Evolutionary conservation across 1,140 invertebrate species (phyloP).

Genomic region (Ganaspis sp.): DNA sequence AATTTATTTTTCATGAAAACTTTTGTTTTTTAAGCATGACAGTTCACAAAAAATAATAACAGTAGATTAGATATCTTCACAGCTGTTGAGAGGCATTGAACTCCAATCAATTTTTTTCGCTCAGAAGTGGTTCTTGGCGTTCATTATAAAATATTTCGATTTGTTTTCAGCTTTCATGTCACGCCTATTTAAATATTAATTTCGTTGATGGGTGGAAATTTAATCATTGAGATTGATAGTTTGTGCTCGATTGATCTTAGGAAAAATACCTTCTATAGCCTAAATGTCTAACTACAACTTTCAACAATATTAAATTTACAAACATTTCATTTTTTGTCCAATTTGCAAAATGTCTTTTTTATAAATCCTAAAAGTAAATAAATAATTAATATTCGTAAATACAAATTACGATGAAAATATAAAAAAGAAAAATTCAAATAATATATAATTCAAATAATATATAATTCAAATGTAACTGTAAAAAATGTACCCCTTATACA

Average conservation of each 20-base stretch:
- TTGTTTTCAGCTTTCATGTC: not conserved
- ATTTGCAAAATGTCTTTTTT: no score
- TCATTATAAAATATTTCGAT: not conserved
- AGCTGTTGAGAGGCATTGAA: not conserved
- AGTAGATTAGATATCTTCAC: slow-evolving; percentile 1
- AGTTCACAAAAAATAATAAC: not conserved
- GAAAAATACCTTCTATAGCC: not conserved
- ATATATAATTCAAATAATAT: no score
- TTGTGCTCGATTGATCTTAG: not conserved
- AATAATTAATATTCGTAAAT: no score
- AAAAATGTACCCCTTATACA: no score
- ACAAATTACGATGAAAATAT: no score
- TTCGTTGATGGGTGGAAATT: slow-evolving; percentile 1
- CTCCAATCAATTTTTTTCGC: not conserved
- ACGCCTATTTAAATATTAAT: slow-evolving; percentile 3
- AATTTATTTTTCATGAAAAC: not conserved
- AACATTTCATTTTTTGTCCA: no score
- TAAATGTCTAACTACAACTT: no score
- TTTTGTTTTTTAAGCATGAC: not conserved
- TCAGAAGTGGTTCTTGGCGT: not conserved
- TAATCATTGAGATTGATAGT: not conserved
- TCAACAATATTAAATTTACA: no score
- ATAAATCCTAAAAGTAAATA: no score
- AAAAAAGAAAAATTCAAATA: no score
- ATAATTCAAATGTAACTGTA: no score